These are phyloP conservation scores for Hyperopisus bebe DNA, from an alignment of 2,113 vertebrate genomes.

Conservation along the genomic window DNA sequence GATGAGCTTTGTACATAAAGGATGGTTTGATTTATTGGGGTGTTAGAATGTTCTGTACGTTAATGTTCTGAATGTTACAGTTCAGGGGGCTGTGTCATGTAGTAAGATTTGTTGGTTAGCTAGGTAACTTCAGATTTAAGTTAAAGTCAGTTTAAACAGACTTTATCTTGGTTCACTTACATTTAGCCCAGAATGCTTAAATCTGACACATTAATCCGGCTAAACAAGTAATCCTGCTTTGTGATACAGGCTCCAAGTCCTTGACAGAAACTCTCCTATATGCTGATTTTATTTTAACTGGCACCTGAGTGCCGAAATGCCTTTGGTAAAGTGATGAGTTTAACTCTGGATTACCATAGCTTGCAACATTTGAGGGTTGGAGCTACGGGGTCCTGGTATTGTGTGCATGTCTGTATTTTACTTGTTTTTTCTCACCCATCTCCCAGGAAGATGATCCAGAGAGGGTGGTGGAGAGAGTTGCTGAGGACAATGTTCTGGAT, in stretches of 20 bases:
- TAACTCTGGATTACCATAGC: not conserved
- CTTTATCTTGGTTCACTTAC: not conserved
- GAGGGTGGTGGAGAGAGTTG: constrained; percentile 68
- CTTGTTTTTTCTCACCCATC: constrained; percentile 8
- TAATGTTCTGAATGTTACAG: too few relatives aligned
- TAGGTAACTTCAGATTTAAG: not conserved
- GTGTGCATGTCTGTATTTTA: not conserved
- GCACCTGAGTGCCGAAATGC: not conserved
- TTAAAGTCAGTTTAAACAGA: not conserved
- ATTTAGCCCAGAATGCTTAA: not conserved
- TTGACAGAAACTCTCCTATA: not conserved
- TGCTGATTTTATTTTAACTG: not conserved
- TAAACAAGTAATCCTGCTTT: not conserved
- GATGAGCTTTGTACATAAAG: not conserved
- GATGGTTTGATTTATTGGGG: not conserved
- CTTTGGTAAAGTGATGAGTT: not conserved
- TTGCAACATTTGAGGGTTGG: not conserved
- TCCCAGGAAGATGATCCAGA: constrained; percentile 73
- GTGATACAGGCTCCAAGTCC: not conserved
- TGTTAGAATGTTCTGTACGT: not conserved
- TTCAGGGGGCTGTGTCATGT: not conserved
- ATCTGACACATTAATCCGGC: not conserved
- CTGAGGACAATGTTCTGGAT: constrained; percentile 69
- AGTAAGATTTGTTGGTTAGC: not conserved
- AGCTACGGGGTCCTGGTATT: not conserved